Conservation (phyloP, 1,140 invertebrate species). For the Anagrus nilaparvatae region DNA sequence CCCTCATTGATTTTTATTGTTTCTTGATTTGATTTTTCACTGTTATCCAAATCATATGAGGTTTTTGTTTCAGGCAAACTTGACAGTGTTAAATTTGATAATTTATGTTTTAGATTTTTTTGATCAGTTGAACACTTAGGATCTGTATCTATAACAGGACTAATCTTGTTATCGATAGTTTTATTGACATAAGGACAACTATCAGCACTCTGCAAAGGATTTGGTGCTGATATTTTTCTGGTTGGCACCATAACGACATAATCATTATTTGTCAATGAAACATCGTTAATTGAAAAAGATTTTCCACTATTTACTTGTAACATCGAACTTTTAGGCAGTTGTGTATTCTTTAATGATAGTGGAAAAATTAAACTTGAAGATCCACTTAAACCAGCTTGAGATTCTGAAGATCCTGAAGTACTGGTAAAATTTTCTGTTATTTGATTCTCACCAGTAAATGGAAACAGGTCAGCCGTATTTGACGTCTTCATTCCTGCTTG, state of each 20-base stretch:
- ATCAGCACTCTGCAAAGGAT: conserved; percentile 13
- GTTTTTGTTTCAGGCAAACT: conserved; percentile 30
- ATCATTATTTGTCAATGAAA: conserved; percentile 10
- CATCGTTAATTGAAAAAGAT: conserved; percentile 9
- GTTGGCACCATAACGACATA: conserved; percentile 30
- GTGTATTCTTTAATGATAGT: conserved; percentile 49
- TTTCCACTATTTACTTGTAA: conserved; percentile 14
- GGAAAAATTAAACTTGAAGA: conserved; percentile 48
- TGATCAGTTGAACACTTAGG: no score
- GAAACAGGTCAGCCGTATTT: conserved; percentile 36
- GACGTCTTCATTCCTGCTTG: conserved; percentile 36
- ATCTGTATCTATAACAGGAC: no score
- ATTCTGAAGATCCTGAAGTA: conserved; percentile 40
- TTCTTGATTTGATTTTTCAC: no score
- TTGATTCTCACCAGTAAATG: conserved; percentile 34
- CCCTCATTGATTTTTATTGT: no score
- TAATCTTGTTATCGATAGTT: conserved; percentile 12
- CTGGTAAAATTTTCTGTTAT: conserved; percentile 35
- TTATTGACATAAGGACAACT: conserved; percentile 12
- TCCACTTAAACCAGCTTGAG: conserved; percentile 43
- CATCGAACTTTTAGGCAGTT: conserved; percentile 41
- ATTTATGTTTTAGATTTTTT: no score
- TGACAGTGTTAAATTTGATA: no score
- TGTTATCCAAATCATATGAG: conserved; percentile 24
- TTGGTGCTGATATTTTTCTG: conserved; percentile 21